Evolutionary conservation across 1,140 invertebrate species (phyloP).

Genomic region (Lepidurus packardi): DNA sequence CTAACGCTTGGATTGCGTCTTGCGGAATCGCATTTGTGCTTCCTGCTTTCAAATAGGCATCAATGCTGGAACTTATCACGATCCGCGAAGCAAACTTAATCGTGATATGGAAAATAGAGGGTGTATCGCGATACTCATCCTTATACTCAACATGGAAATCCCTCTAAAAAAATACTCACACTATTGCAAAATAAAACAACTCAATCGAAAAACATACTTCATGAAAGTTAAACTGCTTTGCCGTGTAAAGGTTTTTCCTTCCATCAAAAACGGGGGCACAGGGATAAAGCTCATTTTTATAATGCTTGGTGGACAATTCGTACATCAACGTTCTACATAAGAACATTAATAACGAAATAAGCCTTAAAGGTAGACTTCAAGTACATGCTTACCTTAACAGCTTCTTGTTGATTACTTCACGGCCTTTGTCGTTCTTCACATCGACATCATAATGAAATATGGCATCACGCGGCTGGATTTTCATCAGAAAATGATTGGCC

Average conservation of each 20-base stretch:
- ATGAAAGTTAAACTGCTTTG: slow-evolving; percentile 38
- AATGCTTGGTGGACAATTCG: neutral
- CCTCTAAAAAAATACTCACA: neutral
- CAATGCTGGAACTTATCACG: slow-evolving; percentile 50
- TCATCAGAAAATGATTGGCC: slow-evolving; percentile 23
- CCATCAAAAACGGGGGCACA: slow-evolving; percentile 63
- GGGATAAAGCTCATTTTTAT: neutral
- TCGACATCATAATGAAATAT: slow-evolving; percentile 27
- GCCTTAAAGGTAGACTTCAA: neutral
- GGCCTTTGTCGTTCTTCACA: neutral
- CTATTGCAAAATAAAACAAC: neutral
- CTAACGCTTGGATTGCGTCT: slow-evolving; percentile 66
- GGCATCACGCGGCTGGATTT: neutral
- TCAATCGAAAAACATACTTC: neutral
- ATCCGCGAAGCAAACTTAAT: slow-evolving; percentile 44
- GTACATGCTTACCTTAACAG: neutral
- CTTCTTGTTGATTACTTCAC: neutral
- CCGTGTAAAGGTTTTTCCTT: slow-evolving; percentile 57
- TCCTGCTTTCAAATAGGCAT: slow-evolving; percentile 47
- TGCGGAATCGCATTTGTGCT: slow-evolving; percentile 51
- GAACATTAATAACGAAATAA: neutral
- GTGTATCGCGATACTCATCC: slow-evolving; percentile 47
- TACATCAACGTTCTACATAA: neutral
- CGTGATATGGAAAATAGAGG: slow-evolving; percentile 55
- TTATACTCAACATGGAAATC: slow-evolving; percentile 33